Conservation (phyloP, 1,140 invertebrate genomes). For the Phymorhynchus buccinoides region DNA sequence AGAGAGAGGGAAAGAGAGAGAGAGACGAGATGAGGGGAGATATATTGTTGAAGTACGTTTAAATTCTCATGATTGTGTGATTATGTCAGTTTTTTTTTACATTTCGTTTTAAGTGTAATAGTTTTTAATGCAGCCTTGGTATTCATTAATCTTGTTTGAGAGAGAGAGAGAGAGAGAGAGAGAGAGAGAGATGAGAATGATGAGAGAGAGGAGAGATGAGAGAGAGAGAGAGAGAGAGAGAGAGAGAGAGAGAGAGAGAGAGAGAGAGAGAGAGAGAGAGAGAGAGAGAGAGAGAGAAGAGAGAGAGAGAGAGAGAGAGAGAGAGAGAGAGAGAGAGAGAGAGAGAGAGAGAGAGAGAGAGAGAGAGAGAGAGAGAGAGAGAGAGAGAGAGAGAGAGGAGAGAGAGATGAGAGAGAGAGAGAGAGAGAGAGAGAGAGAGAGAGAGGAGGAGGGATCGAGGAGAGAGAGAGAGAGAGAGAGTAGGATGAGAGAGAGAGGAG, state of each 20-base stretch:
- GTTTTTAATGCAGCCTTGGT: no score
- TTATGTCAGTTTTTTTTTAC: no score
- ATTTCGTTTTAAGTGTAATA: no score
- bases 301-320: not conserved
- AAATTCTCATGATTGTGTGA: no score
- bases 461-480: not conserved
- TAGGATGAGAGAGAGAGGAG: no score
- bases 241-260: not conserved
- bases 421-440: not conserved
- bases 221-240: not conserved
- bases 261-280: not conserved
- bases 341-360: slow-evolving; percentile 21
- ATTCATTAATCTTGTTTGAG: not conserved
- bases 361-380: slow-evolving; percentile 18
- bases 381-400: slow-evolving; percentile 27
- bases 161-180: not conserved
- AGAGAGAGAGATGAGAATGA: not conserved
- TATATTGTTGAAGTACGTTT: no score
- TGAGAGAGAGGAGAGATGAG: not conserved
- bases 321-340: slow-evolving; percentile 3
- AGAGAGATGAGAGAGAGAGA: not conserved
- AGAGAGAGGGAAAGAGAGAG: not conserved
- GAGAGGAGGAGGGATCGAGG: not conserved
- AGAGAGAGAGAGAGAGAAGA: slow-evolving; percentile 8
- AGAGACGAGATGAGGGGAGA: not conserved